Evolutionary conservation across 2,113 vertebrate genomes (phyloP), one percentile per base, ranked within the genome.

Genomic region (Pluvialis apricaria): DNA sequence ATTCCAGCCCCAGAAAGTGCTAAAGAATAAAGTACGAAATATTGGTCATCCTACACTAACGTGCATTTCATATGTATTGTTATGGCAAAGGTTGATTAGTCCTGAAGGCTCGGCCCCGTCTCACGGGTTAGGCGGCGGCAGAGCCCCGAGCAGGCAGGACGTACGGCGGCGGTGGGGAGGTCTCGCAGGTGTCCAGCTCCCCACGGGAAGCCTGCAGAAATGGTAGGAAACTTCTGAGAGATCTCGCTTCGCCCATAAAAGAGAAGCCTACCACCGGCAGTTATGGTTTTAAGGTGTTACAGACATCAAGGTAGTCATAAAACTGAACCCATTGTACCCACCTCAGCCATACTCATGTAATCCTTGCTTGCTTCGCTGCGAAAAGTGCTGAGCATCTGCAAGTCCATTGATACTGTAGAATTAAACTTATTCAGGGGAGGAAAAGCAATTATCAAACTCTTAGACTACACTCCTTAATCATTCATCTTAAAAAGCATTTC

Each of bases 401-500:
- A 86, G 57, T 93, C 65, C 90, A 65, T 38, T 90, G 76, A 62
- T 69, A 80, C 34, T 52, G 51, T 84, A 90, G 90, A 92, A 92
- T 95, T 94, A 88, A 93, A 93, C 84, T 96, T 92, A 92, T 77
- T 92, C 89, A 89, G 75, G 72, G 78, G 61, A 96, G 83, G 72
- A 96, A 82, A 96, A 96, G 69, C 86, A 95, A 95, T 96, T 93
- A 88, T 51, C 88, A 95, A 62, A 83, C 71, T 79, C n/a, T 92
- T 49, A 95, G 77, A 87, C n/a, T 83, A 45, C 55, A 90, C 69
- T 87, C 94, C 57, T 88, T 97, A 93, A 95, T 95, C 71, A 94
- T 96, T 97, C 92, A 91, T 93, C n/a, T 97, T 97, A 85, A 96
- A 95, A 97, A 94, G 36, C 87, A 92, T 93, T 97, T 97, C 66